A percentile compares a stretch with the other conserved stretches of the same genome.
Conservation (phyloP, 2,888 invertebrate species). For the Merodon equestris region DNA sequence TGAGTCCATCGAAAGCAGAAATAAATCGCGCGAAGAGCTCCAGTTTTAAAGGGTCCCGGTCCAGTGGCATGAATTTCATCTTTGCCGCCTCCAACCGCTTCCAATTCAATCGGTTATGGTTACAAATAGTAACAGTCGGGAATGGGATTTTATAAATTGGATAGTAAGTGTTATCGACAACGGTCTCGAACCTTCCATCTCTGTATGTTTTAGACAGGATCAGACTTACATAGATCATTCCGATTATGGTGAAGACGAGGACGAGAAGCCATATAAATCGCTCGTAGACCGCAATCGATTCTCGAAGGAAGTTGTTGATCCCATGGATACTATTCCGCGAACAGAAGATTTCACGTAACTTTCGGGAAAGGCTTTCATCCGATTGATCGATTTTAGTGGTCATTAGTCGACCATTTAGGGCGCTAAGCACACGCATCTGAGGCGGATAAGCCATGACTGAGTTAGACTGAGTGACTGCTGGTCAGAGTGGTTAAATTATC, state of each 20-base stretch:
- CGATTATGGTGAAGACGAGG: conserved; percentile 74
- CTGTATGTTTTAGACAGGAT: conserved; percentile 75
- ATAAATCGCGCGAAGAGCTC: conserved; percentile 73
- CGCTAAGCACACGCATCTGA: conserved; percentile 40
- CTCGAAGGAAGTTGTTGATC: conserved; percentile 72
- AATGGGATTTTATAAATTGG: conserved; percentile 76
- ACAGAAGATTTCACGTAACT: conserved; percentile 72
- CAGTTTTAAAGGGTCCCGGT: conserved; percentile 64
- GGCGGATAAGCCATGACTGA: conserved; percentile 48
- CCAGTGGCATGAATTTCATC: conserved; percentile 70
- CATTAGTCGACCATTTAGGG: conserved; percentile 32
- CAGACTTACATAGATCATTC: conserved; percentile 74
- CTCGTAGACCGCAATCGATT: conserved; percentile 66
- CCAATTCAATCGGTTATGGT: conserved; percentile 77
- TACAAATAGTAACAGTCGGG: conserved; percentile 73
- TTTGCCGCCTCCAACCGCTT: conserved; percentile 73
- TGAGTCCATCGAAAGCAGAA: conserved; percentile 72
- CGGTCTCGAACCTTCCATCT: conserved; percentile 75
- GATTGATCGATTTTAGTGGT: conserved; percentile 2
- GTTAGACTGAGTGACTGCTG: conserved; percentile 12
- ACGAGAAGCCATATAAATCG: conserved; percentile 51
- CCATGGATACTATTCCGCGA: conserved; percentile 75
- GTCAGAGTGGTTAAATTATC: not conserved
- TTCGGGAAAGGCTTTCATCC: conserved; percentile 15
- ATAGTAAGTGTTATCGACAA: conserved; percentile 74